phyloP scores from a whole-genome alignment of 2,797 vertebrate species.

The Coreius guichenoti region DNA sequence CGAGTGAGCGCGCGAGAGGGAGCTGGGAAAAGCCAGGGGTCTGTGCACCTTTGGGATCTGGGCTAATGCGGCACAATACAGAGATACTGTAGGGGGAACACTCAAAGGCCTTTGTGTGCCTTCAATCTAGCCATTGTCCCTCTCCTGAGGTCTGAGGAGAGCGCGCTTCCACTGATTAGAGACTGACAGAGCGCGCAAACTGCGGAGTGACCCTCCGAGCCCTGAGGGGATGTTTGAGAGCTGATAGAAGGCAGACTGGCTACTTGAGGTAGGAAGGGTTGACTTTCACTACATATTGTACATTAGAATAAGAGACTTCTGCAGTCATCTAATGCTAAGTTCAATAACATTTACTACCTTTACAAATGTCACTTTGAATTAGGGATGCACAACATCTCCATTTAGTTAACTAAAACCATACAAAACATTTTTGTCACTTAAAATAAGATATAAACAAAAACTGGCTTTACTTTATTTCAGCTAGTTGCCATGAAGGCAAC shows the following conservation, averaged over 20 bases:
- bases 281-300: slow-evolving; percentile 26
- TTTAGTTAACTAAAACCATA: no score
- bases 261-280: slow-evolving; percentile 26
- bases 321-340: neutral
- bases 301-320: slow-evolving; percentile 1
- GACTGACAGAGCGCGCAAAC: slow-evolving; percentile 66
- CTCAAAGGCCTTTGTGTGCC: slow-evolving; percentile 73
- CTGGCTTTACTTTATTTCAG: neutral
- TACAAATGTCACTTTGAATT: slow-evolving; percentile 11
- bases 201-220: slow-evolving; percentile 37
- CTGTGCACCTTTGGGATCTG: slow-evolving; percentile 58
- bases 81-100: slow-evolving; percentile 57
- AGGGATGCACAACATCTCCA: neutral
- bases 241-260: slow-evolving; percentile 22
- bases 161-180: slow-evolving; percentile 75
- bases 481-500: neutral
- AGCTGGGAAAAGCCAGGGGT: slow-evolving; percentile 55
- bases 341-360: neutral
- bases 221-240: slow-evolving; percentile 20
- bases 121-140: slow-evolving; percentile 77
- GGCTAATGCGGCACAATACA: slow-evolving; percentile 35
- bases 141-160: slow-evolving; percentile 72
- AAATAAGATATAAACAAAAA: neutral
- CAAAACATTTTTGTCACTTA: neutral
- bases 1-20: slow-evolving; percentile 63